Evolutionary conservation across 2,888 invertebrate genomes (phyloP).

Genomic region (Pterobdella sp.): DNA sequence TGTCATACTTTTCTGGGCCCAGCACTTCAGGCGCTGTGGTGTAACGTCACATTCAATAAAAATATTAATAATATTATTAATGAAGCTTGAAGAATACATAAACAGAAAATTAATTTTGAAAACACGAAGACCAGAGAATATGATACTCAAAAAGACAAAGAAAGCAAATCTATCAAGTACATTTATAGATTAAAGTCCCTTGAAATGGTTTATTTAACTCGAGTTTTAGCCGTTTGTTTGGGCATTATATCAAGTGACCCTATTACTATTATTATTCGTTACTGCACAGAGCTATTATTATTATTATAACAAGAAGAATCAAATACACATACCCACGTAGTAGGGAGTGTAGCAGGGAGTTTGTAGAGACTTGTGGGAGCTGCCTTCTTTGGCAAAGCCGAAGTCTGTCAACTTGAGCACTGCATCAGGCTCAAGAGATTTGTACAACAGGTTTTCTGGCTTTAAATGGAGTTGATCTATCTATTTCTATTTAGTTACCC

Average conservation of each 20-base stretch:
- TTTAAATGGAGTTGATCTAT: constrained; percentile 38
- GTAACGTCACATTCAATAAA: not conserved
- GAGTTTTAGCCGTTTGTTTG: too few relatives aligned
- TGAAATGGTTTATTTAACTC: too few relatives aligned
- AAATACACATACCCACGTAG: constrained; percentile 70
- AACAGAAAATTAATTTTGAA: too few relatives aligned
- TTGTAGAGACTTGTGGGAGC: constrained; percentile 75
- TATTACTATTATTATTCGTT: too few relatives aligned
- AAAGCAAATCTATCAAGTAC: too few relatives aligned
- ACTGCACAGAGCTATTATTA: too few relatives aligned
- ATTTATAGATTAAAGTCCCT: too few relatives aligned
- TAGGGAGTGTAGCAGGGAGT: constrained; percentile 99
- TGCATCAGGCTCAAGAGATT: constrained; percentile 62
- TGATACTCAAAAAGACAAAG: too few relatives aligned
- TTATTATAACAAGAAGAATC: too few relatives aligned
- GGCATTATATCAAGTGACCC: too few relatives aligned
- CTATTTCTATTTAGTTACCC: not conserved
- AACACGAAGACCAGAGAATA: too few relatives aligned
- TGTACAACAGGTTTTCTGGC: constrained; percentile 84
- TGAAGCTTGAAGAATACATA: not conserved
- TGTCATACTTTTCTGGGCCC: constrained; percentile 94
- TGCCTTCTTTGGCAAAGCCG: constrained; percentile 94
- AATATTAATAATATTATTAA: not conserved
- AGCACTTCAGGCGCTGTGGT: constrained; percentile 71
- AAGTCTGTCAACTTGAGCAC: constrained; percentile 93